Conservation (phyloP, 2,797 vertebrate genomes). For the Ptychadena robeensis region DNA sequence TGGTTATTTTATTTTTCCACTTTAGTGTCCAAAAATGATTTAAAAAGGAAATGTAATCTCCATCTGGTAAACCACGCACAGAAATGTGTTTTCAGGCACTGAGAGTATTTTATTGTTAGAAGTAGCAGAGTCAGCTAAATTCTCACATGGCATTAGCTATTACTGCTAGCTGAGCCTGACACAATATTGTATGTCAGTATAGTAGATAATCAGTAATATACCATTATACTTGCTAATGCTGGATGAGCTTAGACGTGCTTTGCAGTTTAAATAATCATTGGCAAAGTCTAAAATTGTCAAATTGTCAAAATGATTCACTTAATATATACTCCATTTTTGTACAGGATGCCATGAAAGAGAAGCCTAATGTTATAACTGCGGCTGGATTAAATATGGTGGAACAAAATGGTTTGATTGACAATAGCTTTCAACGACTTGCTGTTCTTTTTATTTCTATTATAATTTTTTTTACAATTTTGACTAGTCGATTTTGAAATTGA, state of each 20-base stretch:
- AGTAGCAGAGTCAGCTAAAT: slow-evolving; percentile 45
- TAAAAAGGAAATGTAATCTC: slow-evolving; percentile 47
- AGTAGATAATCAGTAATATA: slow-evolving; percentile 1
- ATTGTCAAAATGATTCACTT: too few relatives aligned
- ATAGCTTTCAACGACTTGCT: too few relatives aligned
- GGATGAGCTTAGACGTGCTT: background rate
- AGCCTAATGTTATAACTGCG: too few relatives aligned
- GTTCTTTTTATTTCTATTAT: too few relatives aligned
- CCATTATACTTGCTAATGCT: background rate
- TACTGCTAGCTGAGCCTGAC: background rate
- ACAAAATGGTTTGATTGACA: too few relatives aligned
- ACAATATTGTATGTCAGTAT: slow-evolving; percentile 14
- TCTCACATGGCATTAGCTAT: slow-evolving; percentile 14
- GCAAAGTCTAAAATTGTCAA: background rate
- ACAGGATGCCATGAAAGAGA: too few relatives aligned
- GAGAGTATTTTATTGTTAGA: slow-evolving; percentile 22
- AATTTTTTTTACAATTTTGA: too few relatives aligned
- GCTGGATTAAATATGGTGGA: too few relatives aligned
- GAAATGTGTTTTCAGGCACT: slow-evolving; percentile 26
- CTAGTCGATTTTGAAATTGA: too few relatives aligned
- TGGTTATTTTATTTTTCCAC: slow-evolving; percentile 40
- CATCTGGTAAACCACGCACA: slow-evolving; percentile 25
- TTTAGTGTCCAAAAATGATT: slow-evolving; percentile 38
- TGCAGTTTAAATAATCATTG: background rate
- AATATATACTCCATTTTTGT: too few relatives aligned